phyloP scores from a whole-genome alignment of 2,797 vertebrate genomes.

The Siniperca undulata region DNA sequence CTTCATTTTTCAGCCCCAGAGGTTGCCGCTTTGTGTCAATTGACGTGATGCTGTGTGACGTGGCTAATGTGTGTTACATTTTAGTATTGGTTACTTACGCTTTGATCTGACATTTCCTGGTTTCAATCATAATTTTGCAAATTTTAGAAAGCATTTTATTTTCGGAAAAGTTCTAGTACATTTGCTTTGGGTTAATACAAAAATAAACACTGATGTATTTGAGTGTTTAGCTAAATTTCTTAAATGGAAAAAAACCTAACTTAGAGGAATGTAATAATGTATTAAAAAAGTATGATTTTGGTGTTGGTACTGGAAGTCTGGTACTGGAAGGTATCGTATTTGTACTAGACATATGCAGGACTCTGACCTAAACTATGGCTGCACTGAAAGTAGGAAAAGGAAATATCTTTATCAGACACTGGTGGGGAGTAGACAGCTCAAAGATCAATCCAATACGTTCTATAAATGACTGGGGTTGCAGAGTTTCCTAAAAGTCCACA shows the following conservation, averaged over 20 bases:
- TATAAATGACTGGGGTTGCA: slow-evolving; percentile 16
- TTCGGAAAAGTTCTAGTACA: neutral
- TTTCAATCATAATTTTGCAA: neutral
- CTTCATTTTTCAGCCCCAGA: too few relatives aligned
- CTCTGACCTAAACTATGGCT: slow-evolving; percentile 33
- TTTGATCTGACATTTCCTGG: neutral
- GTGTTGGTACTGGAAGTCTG: neutral
- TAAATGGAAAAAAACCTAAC: too few relatives aligned
- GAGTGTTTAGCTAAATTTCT: neutral
- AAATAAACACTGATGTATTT: too few relatives aligned
- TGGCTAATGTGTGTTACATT: too few relatives aligned
- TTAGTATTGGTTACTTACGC: too few relatives aligned
- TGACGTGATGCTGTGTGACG: too few relatives aligned
- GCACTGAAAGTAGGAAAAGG: slow-evolving; percentile 28
- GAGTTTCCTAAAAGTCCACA: slow-evolving; percentile 20
- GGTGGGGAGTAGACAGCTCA: neutral
- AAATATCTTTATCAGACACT: slow-evolving; percentile 8
- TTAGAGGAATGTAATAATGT: too few relatives aligned
- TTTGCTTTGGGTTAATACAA: neutral
- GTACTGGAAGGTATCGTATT: neutral
- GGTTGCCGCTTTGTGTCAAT: too few relatives aligned
- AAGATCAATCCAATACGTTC: slow-evolving; percentile 30
- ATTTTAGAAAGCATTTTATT: too few relatives aligned
- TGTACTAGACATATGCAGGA: slow-evolving; percentile 24
- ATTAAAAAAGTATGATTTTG: neutral